These are phyloP conservation scores for Drosophila siamana DNA, from an alignment of 2,888 invertebrate genomes.

Conservation along the genomic window DNA sequence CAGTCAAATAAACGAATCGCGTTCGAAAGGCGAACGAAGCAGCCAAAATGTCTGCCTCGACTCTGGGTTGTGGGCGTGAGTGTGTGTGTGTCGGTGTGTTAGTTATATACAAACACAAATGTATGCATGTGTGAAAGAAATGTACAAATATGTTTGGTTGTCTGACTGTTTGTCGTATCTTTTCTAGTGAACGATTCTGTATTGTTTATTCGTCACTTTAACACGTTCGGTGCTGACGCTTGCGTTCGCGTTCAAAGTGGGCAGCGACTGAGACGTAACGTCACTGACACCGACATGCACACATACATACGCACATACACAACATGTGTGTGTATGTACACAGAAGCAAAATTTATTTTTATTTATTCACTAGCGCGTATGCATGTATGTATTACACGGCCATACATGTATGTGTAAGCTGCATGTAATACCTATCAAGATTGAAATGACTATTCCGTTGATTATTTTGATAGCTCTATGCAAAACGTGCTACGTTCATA, in stretches of 20 bases:
- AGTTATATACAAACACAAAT: slow-evolving; percentile 26
- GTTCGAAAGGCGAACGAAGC: slow-evolving; percentile 44
- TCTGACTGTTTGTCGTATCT: slow-evolving; percentile 68
- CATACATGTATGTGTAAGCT: slow-evolving; percentile 27
- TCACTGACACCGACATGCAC: slow-evolving; percentile 63
- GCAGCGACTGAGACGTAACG: slow-evolving; percentile 54
- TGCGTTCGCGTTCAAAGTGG: slow-evolving; percentile 27
- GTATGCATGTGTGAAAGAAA: slow-evolving; percentile 67
- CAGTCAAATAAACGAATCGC: slow-evolving; percentile 70
- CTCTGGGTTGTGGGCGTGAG: slow-evolving; percentile 45
- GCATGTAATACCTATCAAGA: slow-evolving; percentile 57
- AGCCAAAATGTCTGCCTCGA: slow-evolving; percentile 66
- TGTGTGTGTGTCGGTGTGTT: slow-evolving; percentile 15
- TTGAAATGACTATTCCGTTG: slow-evolving; percentile 56
- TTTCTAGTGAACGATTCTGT: slow-evolving; percentile 67
- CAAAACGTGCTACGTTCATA: slow-evolving; percentile 18
- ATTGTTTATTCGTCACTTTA: slow-evolving; percentile 80
- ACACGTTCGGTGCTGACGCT: slow-evolving; percentile 72
- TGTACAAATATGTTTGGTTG: slow-evolving; percentile 70
- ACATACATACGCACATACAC: slow-evolving; percentile 18
- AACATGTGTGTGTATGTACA: slow-evolving; percentile 21
- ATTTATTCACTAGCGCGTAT: slow-evolving; percentile 57
- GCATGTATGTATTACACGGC: slow-evolving; percentile 39
- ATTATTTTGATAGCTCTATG: slow-evolving; percentile 56
- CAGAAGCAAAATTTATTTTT: slow-evolving; percentile 68